Evolutionary conservation across 2,888 invertebrate genomes (phyloP).

Genomic region (Gari tellinella): DNA sequence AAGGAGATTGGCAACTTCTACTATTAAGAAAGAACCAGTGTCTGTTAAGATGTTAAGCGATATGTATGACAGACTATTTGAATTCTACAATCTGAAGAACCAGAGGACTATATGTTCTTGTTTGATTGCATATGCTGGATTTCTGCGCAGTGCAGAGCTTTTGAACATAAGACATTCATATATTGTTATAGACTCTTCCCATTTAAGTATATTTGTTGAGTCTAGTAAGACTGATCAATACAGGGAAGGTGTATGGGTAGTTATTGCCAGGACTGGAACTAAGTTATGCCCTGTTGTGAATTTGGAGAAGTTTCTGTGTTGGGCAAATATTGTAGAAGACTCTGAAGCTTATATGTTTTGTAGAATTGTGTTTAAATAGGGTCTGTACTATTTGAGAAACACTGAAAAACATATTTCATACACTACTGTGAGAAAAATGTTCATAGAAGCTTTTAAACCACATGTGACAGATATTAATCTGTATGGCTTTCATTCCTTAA

Average conservation of each 20-base stretch:
- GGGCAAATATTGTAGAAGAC: conserved; percentile 14
- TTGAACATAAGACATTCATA: conserved; percentile 24
- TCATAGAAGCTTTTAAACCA: conserved; percentile 22
- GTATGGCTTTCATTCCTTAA: conserved; percentile 34
- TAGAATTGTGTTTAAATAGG: neutral
- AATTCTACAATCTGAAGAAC: conserved; percentile 16
- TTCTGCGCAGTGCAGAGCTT: conserved; percentile 22
- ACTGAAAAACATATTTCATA: conserved; percentile 25
- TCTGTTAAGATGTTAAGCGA: conserved; percentile 34
- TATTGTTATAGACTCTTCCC: conserved; percentile 23
- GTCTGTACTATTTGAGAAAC: conserved; percentile 7
- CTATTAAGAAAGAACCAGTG: conserved; percentile 42
- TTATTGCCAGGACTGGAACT: conserved; percentile 43
- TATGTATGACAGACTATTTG: conserved; percentile 14
- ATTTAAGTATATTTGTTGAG: conserved; percentile 29
- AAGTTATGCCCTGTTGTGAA: conserved; percentile 47
- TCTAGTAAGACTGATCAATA: conserved; percentile 60
- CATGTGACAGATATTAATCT: conserved; percentile 19
- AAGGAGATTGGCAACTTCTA: conserved; percentile 18
- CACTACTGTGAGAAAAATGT: conserved; percentile 19
- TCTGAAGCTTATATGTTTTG: conserved; percentile 21
- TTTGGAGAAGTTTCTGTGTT: conserved; percentile 18
- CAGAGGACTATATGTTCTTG: conserved; percentile 46
- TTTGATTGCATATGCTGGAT: conserved; percentile 29
- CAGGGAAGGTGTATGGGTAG: conserved; percentile 31